Base-by-base conservation (phyloP, 2,888 invertebrate genomes). In the Drosophila buzzatii region DNA sequence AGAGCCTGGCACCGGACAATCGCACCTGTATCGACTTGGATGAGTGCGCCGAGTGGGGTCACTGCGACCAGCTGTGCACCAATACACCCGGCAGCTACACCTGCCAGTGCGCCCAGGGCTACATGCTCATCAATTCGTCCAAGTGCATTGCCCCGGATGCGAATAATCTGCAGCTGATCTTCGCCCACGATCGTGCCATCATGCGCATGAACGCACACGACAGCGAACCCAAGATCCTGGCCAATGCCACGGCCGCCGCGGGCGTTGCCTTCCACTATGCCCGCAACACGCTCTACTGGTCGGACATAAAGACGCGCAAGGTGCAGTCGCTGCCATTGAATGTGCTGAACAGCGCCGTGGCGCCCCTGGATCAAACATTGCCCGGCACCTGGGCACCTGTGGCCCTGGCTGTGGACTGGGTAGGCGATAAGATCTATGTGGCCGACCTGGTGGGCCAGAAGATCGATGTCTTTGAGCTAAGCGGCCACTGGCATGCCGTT, bases 351-450 rank as follows among this genome's bases (percentile, higher is more conserved):
- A 95, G 95, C 73, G 85, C 88, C 3, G 91, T 91, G 18, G 87
- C 88, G 5, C 86, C 91, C 0, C 93, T 94, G 9, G 97, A 97
- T 89, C 96, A 97, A 77, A 94, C 95, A 0, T 93, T 97, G 37
- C 96, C 97, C 0, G 97, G 97, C 0, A 97, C 97, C 0, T 98
- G 98, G 98, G 95, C 97, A 0, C 98, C 98, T 0, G 96, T 97
- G 0, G 96, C 98, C 0, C 92, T 99, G 57, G 99, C 99, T 10
- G 97, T 99, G 18, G 99, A 99, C 94, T 99, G 99, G 98, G 96
- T 99, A 49, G 98, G 98, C 0, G 97, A 98, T 92, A 99, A 99
- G 92, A 94, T 99, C 10, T 99, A 99, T 93, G 97, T 99, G 23
- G 98, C 98, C 0, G 99, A 99, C 92, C 95, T 97, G 23, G 95